Conservation (phyloP, 2,113 vertebrate species). For the Rhinopithecus roxellana region DNA sequence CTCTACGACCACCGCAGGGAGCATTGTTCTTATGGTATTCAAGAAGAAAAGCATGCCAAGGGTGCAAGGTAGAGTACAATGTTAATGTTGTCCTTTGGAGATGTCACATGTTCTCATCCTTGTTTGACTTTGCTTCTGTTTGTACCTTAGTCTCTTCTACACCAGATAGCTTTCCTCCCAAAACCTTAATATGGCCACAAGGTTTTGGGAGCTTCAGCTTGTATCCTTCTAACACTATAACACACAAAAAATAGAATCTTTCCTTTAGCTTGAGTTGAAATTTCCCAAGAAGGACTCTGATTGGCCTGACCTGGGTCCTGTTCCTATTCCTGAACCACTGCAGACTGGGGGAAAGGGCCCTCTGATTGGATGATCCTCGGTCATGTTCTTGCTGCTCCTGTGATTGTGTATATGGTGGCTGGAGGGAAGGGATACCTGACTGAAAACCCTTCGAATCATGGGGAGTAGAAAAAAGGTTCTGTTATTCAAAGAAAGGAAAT, state of each 20-base stretch:
- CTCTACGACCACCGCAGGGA: neutral
- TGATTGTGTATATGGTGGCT: neutral
- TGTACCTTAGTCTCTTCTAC: neutral
- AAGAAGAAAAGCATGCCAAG: neutral
- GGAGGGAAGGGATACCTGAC: rapidly evolving
- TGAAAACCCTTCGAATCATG: neutral
- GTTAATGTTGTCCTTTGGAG: neutral
- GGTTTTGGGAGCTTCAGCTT: neutral
- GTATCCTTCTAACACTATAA: neutral
- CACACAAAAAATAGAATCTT: neutral
- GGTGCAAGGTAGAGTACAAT: neutral
- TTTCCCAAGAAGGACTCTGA: neutral
- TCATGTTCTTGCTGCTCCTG: neutral
- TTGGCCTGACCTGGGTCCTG: neutral
- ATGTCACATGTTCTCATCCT: neutral
- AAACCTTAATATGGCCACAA: neutral
- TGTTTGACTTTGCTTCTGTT: neutral
- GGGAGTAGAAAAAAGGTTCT: neutral
- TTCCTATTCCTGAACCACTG: neutral
- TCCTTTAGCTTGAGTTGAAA: neutral
- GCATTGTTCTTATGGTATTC: neutral
- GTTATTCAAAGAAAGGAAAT: neutral
- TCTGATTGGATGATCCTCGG: neutral
- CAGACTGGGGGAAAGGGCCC: no score
- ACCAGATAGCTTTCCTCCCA: neutral